Base-by-base conservation (phyloP, 2,888 invertebrate species). In the Prostheceraeus crozeri region DNA sequence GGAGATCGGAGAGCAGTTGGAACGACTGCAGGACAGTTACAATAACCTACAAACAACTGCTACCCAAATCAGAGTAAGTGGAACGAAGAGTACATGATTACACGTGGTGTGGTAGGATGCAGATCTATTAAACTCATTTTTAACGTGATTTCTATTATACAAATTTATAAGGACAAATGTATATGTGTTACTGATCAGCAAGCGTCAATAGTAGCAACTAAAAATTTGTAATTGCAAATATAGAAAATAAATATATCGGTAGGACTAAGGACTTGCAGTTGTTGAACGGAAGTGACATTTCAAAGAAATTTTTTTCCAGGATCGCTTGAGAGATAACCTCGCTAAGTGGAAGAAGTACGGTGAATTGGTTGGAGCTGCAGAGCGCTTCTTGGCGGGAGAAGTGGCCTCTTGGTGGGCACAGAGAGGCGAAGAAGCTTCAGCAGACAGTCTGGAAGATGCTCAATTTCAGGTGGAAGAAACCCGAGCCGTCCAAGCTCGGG, bases 301-400 rank as follows among this genome's bases (percentile, higher is more conserved):
- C n/a, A n/a, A n/a, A n/a, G n/a, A n/a, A n/a, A n/a, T n/a, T n/a
- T n/a, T n/a, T n/a, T n/a, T n/a, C n/a, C 66, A 78, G 75, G 85
- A 85, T 66, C 83, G 91, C 33, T 79, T 93, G 30, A 81, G 85
- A 30, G 91, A 93, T 71, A 89, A 90, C 0, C 77, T 90, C 62
- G 84, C 85, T 27, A 90, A 90, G 74, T 94, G 93, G 79, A 85
- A 88, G 72, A 88, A 89, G 71, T 93, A 93, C 70, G 90, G 90
- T 76, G 85, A 87, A 63, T 87, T 87, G 0, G 77, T 93, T 58
- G 69, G 71, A 27, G 58, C 66, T 4, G 69, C 70, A 30, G 67
- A 72, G 57, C 62, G 67, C 3, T 71, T 71, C 66, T 65, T 76
- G 10, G 64, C 63, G 33, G 68, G 70, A n/a, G 71, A 68, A 60